Conservation (phyloP, 2,888 invertebrate species). For the Protonemura montana region DNA sequence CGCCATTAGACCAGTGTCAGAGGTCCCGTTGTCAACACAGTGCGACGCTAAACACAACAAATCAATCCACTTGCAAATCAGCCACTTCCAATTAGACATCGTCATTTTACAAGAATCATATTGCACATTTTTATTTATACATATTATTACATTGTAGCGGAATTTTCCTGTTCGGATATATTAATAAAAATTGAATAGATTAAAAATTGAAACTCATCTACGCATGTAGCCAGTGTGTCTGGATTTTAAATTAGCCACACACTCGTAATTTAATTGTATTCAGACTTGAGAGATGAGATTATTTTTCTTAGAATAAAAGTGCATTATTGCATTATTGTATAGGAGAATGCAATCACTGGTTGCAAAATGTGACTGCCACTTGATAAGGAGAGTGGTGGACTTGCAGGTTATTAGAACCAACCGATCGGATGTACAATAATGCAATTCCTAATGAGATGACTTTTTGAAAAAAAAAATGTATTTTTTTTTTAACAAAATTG, state of each 20-base stretch:
- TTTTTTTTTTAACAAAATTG: neutral
- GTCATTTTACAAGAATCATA: too few relatives aligned
- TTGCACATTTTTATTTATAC: too few relatives aligned
- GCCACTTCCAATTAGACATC: too few relatives aligned
- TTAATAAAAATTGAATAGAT: too few relatives aligned
- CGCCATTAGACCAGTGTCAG: too few relatives aligned
- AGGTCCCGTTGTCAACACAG: too few relatives aligned
- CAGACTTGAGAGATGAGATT: neutral
- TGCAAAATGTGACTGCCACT: neutral
- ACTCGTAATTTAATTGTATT: neutral
- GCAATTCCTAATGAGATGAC: neutral
- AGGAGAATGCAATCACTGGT: neutral
- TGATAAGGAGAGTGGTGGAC: neutral
- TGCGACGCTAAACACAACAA: too few relatives aligned
- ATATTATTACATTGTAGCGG: too few relatives aligned
- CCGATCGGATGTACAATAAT: neutral
- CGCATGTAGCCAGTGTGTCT: neutral
- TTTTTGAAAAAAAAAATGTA: neutral
- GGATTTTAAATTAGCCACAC: neutral
- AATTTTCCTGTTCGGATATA: too few relatives aligned
- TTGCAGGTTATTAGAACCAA: neutral
- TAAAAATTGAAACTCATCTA: neutral
- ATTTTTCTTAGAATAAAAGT: neutral
- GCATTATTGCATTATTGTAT: neutral
- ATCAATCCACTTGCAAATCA: too few relatives aligned